phyloP scores from a whole-genome alignment of 1,140 invertebrate species.

The Rhyacophila brunnea region DNA sequence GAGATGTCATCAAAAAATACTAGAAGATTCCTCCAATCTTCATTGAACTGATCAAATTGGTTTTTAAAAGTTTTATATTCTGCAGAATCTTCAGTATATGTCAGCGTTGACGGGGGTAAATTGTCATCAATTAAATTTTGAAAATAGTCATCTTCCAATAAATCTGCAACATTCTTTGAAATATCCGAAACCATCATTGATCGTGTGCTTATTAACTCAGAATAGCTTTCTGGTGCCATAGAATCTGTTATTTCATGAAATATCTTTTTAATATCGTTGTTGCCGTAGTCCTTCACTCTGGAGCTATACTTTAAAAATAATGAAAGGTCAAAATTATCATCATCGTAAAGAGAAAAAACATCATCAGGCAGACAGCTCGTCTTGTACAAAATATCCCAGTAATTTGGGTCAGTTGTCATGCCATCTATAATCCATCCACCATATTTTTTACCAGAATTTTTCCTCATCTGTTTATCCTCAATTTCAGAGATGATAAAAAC shows the following conservation, averaged over 20 bases:
- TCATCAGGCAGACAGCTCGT: slow-evolving; percentile 53
- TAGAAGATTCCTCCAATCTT: slow-evolving; percentile 45
- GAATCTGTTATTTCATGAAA: too few species aligned
- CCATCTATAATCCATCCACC: slow-evolving; percentile 60
- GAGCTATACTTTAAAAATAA: slow-evolving; percentile 40
- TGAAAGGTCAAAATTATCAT: slow-evolving; percentile 45
- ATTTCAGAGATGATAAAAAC: slow-evolving; percentile 41
- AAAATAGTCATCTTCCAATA: slow-evolving; percentile 20
- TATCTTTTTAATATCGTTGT: too few species aligned
- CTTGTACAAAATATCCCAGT: slow-evolving; percentile 47
- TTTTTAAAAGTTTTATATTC: slow-evolving; percentile 36
- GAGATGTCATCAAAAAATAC: slow-evolving; percentile 42
- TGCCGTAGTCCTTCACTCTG: not conserved
- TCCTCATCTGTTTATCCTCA: slow-evolving; percentile 40
- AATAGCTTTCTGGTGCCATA: too few species aligned
- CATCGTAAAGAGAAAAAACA: slow-evolving; percentile 52
- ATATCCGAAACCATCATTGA: slow-evolving; percentile 9
- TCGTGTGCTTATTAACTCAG: not conserved
- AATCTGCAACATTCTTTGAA: not conserved
- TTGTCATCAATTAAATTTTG: slow-evolving; percentile 9
- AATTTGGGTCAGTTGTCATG: slow-evolving; percentile 50
- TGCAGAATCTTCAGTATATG: slow-evolving; percentile 3
- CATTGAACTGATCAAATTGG: slow-evolving; percentile 44
- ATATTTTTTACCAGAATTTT: slow-evolving; percentile 38
- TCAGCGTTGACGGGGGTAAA: not conserved